phyloP scores from a whole-genome alignment of 2,113 vertebrate species.

The Calyptomena viridis region DNA sequence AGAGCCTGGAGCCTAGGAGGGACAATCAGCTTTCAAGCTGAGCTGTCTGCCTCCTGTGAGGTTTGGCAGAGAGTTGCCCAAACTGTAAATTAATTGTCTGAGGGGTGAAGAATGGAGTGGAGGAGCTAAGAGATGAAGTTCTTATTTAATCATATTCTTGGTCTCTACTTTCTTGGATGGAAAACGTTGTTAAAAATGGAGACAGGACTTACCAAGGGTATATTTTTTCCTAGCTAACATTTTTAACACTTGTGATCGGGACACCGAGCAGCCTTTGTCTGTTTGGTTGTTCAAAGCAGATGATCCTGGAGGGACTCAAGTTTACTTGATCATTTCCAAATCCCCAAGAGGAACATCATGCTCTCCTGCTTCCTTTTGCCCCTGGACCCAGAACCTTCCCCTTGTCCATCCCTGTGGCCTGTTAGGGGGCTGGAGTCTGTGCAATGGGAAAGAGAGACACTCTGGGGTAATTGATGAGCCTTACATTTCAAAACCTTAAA shows the following conservation, averaged over 20 bases:
- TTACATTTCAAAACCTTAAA: background rate
- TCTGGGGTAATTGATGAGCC: background rate
- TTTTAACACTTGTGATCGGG: background rate
- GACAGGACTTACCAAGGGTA: background rate
- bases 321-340: background rate
- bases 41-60: background rate
- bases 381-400: background rate
- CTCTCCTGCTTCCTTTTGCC: background rate
- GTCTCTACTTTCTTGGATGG: background rate
- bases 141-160: background rate
- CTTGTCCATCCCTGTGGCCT: background rate
- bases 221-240: background rate
- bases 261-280: background rate
- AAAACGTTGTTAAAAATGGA: background rate
- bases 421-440: background rate
- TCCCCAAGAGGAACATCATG: background rate
- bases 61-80: background rate
- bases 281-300: background rate
- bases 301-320: background rate
- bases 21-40: background rate
- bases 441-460: background rate
- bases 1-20: constrained; percentile 71
- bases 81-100: background rate
- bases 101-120: background rate
- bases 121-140: background rate